phyloP scores from a whole-genome alignment of 2,888 invertebrate genomes.

The Aphodius granarius region DNA sequence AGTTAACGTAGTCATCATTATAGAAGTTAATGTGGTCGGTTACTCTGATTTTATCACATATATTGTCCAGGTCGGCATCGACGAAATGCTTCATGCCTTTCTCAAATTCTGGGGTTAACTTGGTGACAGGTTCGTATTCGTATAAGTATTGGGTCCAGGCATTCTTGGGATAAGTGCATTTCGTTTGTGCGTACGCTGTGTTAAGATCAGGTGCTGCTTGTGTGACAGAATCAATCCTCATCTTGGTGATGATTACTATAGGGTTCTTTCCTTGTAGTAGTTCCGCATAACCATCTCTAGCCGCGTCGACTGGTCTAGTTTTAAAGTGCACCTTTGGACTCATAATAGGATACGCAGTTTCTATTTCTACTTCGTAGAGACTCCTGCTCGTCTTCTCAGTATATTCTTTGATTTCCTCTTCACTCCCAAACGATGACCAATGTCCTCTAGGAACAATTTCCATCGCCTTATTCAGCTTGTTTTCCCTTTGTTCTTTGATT shows the following conservation, averaged over 20 bases:
- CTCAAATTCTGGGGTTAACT: constrained; percentile 42
- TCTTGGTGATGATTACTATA: constrained; percentile 60
- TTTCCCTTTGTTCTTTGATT: constrained; percentile 58
- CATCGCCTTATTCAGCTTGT: constrained; percentile 32
- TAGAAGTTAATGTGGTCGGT: constrained; percentile 61
- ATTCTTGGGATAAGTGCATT: constrained; percentile 67
- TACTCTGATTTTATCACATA: constrained; percentile 45
- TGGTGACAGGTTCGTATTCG: constrained; percentile 26
- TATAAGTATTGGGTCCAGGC: constrained; percentile 70
- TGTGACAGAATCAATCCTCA: constrained; percentile 59
- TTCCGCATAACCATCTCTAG: constrained; percentile 71
- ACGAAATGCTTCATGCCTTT: constrained; percentile 44
- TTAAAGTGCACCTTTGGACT: constrained; percentile 53
- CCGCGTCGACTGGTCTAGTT: constrained; percentile 59
- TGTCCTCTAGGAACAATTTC: constrained; percentile 44
- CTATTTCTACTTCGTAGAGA: constrained; percentile 68
- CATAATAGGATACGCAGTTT: constrained; percentile 62
- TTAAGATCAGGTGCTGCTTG: constrained; percentile 59
- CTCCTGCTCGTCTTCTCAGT: constrained; percentile 59
- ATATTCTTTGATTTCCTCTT: constrained; percentile 62
- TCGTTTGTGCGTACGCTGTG: constrained; percentile 65
- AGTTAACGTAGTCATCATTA: constrained; percentile 61
- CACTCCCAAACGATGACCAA: constrained; percentile 70
- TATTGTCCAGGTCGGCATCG: constrained; percentile 35
- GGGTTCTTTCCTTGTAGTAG: constrained; percentile 62